Evolutionary conservation across 2,888 invertebrate genomes (phyloP).

Genomic region (Netelia virgata): DNA sequence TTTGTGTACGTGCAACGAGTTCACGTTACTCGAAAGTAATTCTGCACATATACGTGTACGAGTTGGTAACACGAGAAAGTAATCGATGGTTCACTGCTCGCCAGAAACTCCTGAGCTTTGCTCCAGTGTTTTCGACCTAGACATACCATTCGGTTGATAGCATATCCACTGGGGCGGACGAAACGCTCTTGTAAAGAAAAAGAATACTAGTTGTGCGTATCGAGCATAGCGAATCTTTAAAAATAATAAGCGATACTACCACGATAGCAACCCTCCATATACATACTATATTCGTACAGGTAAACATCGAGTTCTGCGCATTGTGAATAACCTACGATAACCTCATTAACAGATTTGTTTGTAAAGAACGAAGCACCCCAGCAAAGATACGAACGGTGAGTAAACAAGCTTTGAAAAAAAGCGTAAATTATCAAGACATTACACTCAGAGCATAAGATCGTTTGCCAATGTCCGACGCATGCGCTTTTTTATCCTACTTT

Average conservation of each 20-base stretch:
- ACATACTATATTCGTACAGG: not conserved
- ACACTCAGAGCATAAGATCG: not conserved
- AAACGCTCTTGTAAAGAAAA: not conserved
- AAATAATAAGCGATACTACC: not conserved
- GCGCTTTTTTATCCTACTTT: constrained; percentile 7
- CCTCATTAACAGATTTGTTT: not conserved
- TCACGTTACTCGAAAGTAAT: not conserved
- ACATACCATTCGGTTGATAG: constrained; percentile 46
- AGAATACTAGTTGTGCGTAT: not conserved
- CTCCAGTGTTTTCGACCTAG: constrained; percentile 34
- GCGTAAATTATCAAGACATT: not conserved
- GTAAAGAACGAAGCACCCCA: not conserved
- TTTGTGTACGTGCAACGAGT: not conserved
- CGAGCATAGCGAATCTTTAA: not conserved
- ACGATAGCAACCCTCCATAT: not conserved
- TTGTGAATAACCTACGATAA: constrained; percentile 38
- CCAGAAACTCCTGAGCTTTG: constrained; percentile 25
- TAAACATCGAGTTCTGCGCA: constrained; percentile 25
- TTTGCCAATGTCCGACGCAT: not conserved
- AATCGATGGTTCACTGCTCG: constrained; percentile 54
- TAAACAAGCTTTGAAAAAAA: constrained; percentile 5
- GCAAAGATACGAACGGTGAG: constrained; percentile 22
- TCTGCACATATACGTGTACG: not conserved
- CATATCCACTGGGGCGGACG: not conserved
- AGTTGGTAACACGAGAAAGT: constrained; percentile 64